A percentile compares a stretch with the other conserved stretches of the same genome.
These are phyloP conservation scores for Heteropelma amictum DNA, from an alignment of 2,888 invertebrate species.

Conservation along the genomic window DNA sequence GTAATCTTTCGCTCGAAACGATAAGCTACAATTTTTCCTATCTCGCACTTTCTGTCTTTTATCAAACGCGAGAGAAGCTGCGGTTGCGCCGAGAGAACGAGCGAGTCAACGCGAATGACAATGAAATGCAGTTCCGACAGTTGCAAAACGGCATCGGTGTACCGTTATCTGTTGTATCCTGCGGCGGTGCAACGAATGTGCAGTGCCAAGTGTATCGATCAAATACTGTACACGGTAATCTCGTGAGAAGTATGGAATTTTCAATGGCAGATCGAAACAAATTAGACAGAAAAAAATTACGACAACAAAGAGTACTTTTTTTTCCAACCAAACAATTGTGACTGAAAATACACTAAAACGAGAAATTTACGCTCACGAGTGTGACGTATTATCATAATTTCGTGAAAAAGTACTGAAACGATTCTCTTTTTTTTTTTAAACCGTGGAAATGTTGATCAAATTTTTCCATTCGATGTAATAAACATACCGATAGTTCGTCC, in stretches of 20 bases:
- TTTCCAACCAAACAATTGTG: neutral
- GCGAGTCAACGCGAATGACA: slow-evolving; percentile 11
- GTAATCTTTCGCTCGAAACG: slow-evolving; percentile 15
- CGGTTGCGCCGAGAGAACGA: slow-evolving; percentile 18
- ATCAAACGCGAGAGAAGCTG: no score
- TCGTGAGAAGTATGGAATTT: neutral
- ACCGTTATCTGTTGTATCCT: slow-evolving; percentile 43
- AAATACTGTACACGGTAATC: neutral
- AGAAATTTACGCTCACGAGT: no score
- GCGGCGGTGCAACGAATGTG: slow-evolving; percentile 30
- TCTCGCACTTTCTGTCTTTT: no score
- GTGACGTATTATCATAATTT: no score
- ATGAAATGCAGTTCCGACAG: neutral
- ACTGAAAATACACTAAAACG: no score
- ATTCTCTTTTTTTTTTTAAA: no score
- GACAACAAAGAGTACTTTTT: neutral
- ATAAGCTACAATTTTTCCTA: slow-evolving; percentile 4
- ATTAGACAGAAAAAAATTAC: no score
- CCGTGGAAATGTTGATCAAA: no score
- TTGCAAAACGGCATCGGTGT: slow-evolving; percentile 25
- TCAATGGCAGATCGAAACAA: neutral
- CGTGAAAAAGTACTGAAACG: no score
- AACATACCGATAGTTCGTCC: slow-evolving; percentile 80
- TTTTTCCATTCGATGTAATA: no score
- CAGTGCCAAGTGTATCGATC: neutral